These are phyloP conservation scores for Eretmocerus hayati DNA, from an alignment of 2,888 invertebrate genomes.

Conservation along the genomic window DNA sequence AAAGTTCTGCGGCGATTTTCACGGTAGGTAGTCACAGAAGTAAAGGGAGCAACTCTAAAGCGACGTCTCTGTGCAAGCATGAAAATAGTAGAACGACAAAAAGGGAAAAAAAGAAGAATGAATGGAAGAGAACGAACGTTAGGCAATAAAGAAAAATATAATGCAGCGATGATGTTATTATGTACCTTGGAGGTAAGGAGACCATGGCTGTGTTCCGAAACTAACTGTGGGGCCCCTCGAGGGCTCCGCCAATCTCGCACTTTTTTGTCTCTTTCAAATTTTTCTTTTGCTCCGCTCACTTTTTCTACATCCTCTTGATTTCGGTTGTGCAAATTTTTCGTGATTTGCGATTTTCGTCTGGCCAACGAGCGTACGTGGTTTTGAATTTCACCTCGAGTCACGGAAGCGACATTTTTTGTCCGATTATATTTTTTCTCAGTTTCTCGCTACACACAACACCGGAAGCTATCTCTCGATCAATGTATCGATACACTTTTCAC, in stretches of 20 bases:
- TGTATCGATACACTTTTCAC: too few relatives aligned
- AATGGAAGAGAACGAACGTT: constrained; percentile 15
- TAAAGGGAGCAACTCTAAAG: background rate
- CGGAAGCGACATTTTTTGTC: too few relatives aligned
- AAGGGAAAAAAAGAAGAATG: constrained; percentile 5
- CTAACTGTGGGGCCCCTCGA: constrained; percentile 48
- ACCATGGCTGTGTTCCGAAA: constrained; percentile 60
- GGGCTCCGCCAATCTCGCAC: constrained; percentile 23
- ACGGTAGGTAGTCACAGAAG: too few relatives aligned
- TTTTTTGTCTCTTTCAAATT: constrained; percentile 16
- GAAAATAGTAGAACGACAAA: constrained; percentile 9
- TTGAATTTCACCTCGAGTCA: background rate
- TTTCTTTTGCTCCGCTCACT: constrained; percentile 12
- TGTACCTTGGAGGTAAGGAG: constrained; percentile 59
- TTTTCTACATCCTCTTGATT: constrained; percentile 37
- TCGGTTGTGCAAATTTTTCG: constrained; percentile 15
- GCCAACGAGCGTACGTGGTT: background rate
- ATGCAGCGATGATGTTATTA: constrained; percentile 42
- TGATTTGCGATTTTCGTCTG: background rate
- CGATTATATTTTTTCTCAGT: too few relatives aligned
- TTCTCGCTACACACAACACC: too few relatives aligned
- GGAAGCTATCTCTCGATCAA: too few relatives aligned
- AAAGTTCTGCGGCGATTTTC: too few relatives aligned
- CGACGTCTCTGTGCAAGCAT: constrained; percentile 1
- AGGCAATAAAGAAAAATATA: constrained; percentile 24